Percentiles rank a stretch among this genome's conserved stretches.
Evolutionary conservation across 2,888 invertebrate species (phyloP).

Genomic region (Pterostichus madidus): DNA sequence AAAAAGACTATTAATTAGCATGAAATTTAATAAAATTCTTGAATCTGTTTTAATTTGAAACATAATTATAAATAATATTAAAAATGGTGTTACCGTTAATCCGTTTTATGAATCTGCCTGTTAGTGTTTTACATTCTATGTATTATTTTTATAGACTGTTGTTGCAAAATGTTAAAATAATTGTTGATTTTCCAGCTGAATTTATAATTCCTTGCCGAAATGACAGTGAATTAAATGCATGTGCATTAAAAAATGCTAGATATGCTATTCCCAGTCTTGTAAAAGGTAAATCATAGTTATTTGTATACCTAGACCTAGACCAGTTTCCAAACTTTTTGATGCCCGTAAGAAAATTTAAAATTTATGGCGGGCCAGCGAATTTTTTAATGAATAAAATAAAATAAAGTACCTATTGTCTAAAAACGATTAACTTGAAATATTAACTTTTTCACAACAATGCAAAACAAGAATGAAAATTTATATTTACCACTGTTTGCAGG

Average conservation of each 20-base stretch:
- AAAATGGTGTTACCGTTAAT: too few relatives aligned
- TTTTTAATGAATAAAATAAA: too few relatives aligned
- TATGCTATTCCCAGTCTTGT: conserved; percentile 46
- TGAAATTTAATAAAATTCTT: too few relatives aligned
- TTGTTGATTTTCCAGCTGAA: conserved; percentile 68
- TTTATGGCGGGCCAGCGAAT: not conserved
- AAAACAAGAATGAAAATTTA: not conserved
- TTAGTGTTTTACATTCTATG: not conserved
- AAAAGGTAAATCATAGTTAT: conserved; percentile 19
- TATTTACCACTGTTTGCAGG: conserved; percentile 68
- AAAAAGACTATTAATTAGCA: too few relatives aligned
- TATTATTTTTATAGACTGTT: conserved; percentile 7
- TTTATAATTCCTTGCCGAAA: conserved; percentile 46
- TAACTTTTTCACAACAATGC: not conserved
- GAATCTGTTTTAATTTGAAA: too few relatives aligned
- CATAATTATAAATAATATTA: too few relatives aligned
- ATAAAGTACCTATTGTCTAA: not conserved
- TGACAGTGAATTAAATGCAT: conserved; percentile 52
- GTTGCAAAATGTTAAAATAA: conserved; percentile 1
- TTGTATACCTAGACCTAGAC: not conserved
- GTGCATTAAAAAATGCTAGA: conserved; percentile 58
- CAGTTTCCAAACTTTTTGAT: not conserved
- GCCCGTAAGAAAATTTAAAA: too few relatives aligned
- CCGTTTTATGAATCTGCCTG: too few relatives aligned
- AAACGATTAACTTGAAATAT: not conserved